A percentile compares a stretch with the other conserved stretches of the same genome.
phyloP scores from a whole-genome alignment of 2,888 invertebrate species.

The Pterostichus madidus region DNA sequence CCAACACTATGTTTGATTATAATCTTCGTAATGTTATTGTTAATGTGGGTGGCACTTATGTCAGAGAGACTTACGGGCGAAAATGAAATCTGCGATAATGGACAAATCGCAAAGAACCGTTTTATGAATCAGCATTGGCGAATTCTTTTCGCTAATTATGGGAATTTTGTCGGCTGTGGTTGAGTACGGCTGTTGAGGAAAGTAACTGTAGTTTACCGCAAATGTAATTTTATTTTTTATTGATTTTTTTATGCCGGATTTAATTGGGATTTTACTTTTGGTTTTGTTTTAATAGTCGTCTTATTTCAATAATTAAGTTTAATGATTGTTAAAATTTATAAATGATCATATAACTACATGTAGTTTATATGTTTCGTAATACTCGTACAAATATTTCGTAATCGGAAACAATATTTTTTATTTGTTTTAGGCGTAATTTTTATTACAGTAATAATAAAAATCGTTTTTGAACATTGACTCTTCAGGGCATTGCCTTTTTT shows the following conservation, averaged over 20 bases:
- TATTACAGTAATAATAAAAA: slow-evolving; percentile 1
- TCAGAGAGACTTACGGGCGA: neutral
- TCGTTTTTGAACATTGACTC: too few relatives aligned
- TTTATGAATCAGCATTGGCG: slow-evolving; percentile 35
- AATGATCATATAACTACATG: neutral
- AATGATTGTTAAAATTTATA: slow-evolving; percentile 35
- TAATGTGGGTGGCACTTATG: neutral
- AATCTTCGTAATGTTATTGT: slow-evolving; percentile 6
- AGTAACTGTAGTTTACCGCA: slow-evolving; percentile 37
- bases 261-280: slow-evolving; percentile 53
- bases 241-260: slow-evolving; percentile 41
- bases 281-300: neutral
- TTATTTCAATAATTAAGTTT: slow-evolving; percentile 46
- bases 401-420: neutral
- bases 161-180: slow-evolving; percentile 22
- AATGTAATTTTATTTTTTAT: slow-evolving; percentile 49
- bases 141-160: slow-evolving; percentile 51
- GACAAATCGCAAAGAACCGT: slow-evolving; percentile 28
- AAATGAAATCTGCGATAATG: slow-evolving; percentile 17
- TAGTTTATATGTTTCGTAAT: neutral
- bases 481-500: too few relatives aligned
- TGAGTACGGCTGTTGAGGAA: slow-evolving; percentile 27
- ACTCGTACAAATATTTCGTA: neutral
- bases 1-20: neutral
- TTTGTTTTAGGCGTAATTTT: neutral